Evolutionary conservation across 2,888 invertebrate genomes (phyloP).

Genomic region (Lepas anatifera): DNA sequence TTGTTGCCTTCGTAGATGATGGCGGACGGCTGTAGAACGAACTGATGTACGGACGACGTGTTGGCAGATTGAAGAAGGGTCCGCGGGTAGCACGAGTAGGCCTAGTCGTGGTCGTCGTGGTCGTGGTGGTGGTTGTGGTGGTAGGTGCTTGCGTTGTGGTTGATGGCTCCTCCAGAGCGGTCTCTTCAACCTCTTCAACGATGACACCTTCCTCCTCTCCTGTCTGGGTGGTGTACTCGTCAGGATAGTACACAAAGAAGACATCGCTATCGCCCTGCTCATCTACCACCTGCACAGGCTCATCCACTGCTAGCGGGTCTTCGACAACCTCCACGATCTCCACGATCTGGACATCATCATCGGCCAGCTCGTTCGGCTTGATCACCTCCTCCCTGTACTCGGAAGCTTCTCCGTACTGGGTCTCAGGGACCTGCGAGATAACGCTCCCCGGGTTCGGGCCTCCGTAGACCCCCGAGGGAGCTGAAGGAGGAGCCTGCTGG

Average conservation of each 20-base stretch:
- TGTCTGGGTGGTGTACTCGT: background rate
- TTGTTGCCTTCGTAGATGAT: background rate
- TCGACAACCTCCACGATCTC: background rate
- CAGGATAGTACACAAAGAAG: constrained; percentile 1
- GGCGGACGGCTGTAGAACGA: constrained; percentile 6
- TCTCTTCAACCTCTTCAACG: background rate
- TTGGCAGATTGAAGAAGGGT: constrained; percentile 6
- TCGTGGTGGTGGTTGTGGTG: background rate
- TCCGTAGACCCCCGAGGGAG: background rate
- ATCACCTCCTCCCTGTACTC: background rate
- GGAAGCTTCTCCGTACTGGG: background rate
- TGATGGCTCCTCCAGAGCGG: background rate
- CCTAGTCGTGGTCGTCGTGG: background rate
- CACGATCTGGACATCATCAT: background rate
- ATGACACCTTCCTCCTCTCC: background rate
- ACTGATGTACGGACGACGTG: background rate
- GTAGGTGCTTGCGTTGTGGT: background rate
- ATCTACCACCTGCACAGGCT: background rate
- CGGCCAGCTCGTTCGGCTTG: background rate
- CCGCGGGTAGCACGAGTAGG: background rate
- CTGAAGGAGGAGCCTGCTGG: background rate
- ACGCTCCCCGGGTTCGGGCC: background rate
- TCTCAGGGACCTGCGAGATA: background rate
- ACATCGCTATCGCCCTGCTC: background rate
- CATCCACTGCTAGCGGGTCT: background rate